phyloP scores from a whole-genome alignment of 1,140 invertebrate genomes.

The Acromyrmex heyeri region DNA sequence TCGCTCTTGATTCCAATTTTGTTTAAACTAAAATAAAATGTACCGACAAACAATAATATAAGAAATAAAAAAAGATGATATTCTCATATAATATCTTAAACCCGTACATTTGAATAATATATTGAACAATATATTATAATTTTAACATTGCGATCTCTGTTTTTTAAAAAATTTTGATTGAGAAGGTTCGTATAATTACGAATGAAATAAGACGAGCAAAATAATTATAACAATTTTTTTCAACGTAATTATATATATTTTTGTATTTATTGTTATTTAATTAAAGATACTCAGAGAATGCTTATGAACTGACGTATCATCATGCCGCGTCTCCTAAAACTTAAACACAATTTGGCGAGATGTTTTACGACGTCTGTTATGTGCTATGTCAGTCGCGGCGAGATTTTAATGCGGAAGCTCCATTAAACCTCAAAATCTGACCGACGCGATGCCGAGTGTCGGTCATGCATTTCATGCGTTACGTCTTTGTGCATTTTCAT shows the following conservation, averaged over 20 bases:
- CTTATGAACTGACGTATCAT: neutral
- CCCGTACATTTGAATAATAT: no score
- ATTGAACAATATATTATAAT: neutral
- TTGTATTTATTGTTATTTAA: neutral
- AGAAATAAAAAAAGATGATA: neutral
- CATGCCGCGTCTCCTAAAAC: neutral
- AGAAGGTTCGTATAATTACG: neutral
- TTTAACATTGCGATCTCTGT: neutral
- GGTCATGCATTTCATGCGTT: conserved; percentile 35
- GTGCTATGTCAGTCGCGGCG: conserved; percentile 19
- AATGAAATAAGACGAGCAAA: neutral
- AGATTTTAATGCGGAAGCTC: conserved; percentile 57
- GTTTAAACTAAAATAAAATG: neutral
- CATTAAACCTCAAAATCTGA: conserved; percentile 53
- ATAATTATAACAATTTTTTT: neutral
- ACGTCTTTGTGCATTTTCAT: conserved; percentile 65
- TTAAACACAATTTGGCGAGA: neutral
- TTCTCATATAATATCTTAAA: neutral
- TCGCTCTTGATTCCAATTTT: conserved; percentile 17
- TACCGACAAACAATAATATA: neutral
- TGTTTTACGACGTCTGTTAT: neutral
- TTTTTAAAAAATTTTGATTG: neutral
- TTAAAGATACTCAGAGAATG: neutral
- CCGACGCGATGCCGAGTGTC: neutral
- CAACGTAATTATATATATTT: neutral